Base-by-base conservation (phyloP, 1,140 invertebrate genomes). In the Nephila pilipes region DNA sequence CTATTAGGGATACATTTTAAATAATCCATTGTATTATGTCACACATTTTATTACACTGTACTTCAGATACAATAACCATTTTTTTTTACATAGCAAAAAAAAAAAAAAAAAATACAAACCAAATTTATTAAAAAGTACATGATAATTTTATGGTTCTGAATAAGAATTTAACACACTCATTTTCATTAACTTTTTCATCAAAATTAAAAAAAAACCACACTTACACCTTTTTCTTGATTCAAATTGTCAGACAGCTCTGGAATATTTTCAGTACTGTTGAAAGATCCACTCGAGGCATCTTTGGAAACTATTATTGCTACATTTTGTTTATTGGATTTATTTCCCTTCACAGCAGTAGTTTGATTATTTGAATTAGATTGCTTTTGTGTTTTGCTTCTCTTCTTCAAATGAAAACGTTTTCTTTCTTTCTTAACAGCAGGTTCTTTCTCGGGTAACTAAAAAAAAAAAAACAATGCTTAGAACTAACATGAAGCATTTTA, bases 371-470 rank as follows among this genome's bases (percentile, higher is more conserved):
- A 75, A 36, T 54, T 69, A 63, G 63, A 38, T 12, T 69, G 29
- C 38, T 94, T 94, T 65, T 90, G 94, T 54, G 94, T 94, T 94
- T 97, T 97, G 83, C 55, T 92, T 95, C 97, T 97, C 94, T 97
- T 97, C 57, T 97, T 96, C 8, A 97, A 95, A n/a, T 97, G 97
- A 95, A 97, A 97, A 94, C 97, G 97, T 94, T 96, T 96, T 1
- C 97, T 95, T 94, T 97, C 96, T 94, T 97, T 97, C 95, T 97
- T 97, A 94, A 96, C 96, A 1, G 96, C 96, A 0, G 97, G 97
- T 94, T 97, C 97, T 57, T 96, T 94, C 57, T 94, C 94, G 18
- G 90, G 80, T 25, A 94, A 20, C 94, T 93, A 16, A 57, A 65
- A 83, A 29, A 63, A 46, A 25, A 38, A 85, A 83, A 32, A 57